Evolutionary conservation across 2,888 invertebrate genomes (phyloP), one percentile per base, ranked within the genome.

Genomic region (Ditylenchus weischeri): DNA sequence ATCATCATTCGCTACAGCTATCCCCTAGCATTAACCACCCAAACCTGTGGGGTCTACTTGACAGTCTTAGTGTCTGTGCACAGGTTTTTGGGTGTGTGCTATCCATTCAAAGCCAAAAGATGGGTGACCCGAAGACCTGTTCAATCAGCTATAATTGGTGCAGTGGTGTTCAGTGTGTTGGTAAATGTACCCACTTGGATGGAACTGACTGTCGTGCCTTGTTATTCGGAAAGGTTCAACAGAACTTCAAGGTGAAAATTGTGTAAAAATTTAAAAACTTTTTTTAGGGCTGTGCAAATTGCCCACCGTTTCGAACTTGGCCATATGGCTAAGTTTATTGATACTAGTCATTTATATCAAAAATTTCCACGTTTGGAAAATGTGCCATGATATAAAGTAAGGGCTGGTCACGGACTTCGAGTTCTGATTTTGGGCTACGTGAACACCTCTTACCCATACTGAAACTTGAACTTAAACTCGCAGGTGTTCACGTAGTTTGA

Each of bases 121-220:
- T 81, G 81, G 80, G 81, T 81, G 15, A 77, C 78, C 13, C 70
- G 75, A 0, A 70, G 69, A 51, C 80, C 80, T 0, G 76, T 76
- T 8, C 70, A 76, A 23, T 64, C 59, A 35, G 76, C 77, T 54
- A 76, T 76, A 21, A 36, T 70, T 57, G 71, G 70, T 23, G 76
- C 79, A 18, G 72, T 80, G 19, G 63, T 75, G 50, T 80, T 81
- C 73, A 75, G 75, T 43, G 70, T 81, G n/a, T 60, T 76, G 6
- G 73, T 81, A 23, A 81, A 81, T 68, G 57, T 80, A n/a, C 76
- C 78, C n/a, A 76, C 78, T 8, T 81, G 80, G 81, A 59, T 80
- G 43, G 81, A 81, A 50, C 62, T 71, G 57, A 57, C 60, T 51
- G 72, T 78, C 10, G 70, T 69, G 35, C 68, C 69, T 0, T 80